Evolutionary conservation across 2,888 invertebrate species (phyloP), one percentile per base, ranked within the genome.

Genomic region (Perizoma flavofasciatum): DNA sequence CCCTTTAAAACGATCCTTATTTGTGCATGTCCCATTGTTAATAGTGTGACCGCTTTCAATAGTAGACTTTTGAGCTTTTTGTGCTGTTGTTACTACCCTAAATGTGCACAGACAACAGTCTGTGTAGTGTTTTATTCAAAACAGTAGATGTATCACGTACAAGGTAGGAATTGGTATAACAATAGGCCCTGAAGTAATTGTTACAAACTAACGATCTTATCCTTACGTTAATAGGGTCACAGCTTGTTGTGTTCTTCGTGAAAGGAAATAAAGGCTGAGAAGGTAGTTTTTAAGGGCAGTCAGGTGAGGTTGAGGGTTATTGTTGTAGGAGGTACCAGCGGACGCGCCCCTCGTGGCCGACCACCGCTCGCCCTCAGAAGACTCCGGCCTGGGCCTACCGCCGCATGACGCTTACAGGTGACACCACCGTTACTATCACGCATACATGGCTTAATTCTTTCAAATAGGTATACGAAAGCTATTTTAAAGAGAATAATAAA

Each of bases 311-410:
- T 87, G 81, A 91, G 93, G 93, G 92, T 92, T 87, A 89, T 90
- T 93, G 92, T 89, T 89, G 86, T 93, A 91, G 86, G 92, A 93
- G 88, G 92, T 86, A 85, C 88, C 89, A 79, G 87, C 86, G 81
- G 90, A 87, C 86, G 93, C 83, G 85, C 89, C 91, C 84, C 94
- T 92, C 91, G 93, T 81, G 88, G 95, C 95, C 85, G 95, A 95
- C 85, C 95, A 95, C 92, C 95, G 96, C 85, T 96, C 97, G 82
- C 97, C 97, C 75, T 97, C 97, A 88, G 98, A 98, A 93, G 98
- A 98, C 95, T 97, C 97, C 90, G 98, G 98, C 85, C 95, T 98
- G 88, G 97, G 98, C 88, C 95, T 97, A 92, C 96, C 96, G 86
- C 93, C 95, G 86, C 94, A 94, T 80, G 95, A 95, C 90, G 94